Evolutionary conservation across 2,113 vertebrate genomes (phyloP).

Genomic region (Trichechus manatus): DNA sequence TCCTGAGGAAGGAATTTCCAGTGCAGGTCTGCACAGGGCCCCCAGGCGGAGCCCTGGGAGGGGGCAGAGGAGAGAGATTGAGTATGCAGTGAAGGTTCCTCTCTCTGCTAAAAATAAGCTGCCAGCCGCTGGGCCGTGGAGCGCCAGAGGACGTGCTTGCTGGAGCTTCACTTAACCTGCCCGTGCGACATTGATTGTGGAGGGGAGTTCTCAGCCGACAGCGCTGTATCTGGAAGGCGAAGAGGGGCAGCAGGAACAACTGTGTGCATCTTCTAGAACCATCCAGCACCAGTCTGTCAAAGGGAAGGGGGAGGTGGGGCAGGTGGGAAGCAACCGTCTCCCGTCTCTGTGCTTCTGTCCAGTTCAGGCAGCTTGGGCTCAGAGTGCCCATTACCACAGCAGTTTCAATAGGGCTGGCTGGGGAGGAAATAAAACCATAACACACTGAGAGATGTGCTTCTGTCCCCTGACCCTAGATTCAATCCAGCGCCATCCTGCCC

Average conservation of each 20-base stretch:
- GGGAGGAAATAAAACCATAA: background rate
- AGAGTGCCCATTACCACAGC: background rate
- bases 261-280: no score
- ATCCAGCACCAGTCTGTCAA: background rate
- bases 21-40: background rate
- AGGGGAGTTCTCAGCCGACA: background rate
- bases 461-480: background rate
- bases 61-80: background rate
- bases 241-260: background rate
- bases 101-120: background rate
- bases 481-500: background rate
- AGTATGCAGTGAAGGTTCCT: rapidly evolving
- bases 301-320: background rate
- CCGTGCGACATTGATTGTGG: background rate
- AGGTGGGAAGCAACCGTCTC: rapidly evolving
- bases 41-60: background rate
- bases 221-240: background rate
- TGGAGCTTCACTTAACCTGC: background rate
- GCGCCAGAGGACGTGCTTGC: background rate
- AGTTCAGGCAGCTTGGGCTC: background rate
- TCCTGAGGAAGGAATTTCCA: background rate
- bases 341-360: background rate
- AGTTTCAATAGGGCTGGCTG: background rate
- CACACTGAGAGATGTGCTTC: background rate
- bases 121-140: rapidly evolving